A percentile compares a stretch with the other conserved stretches of the same genome.
These are phyloP conservation scores for Cryptomyrus ogoouensis DNA, from an alignment of 2,113 vertebrate species.

Conservation along the genomic window DNA sequence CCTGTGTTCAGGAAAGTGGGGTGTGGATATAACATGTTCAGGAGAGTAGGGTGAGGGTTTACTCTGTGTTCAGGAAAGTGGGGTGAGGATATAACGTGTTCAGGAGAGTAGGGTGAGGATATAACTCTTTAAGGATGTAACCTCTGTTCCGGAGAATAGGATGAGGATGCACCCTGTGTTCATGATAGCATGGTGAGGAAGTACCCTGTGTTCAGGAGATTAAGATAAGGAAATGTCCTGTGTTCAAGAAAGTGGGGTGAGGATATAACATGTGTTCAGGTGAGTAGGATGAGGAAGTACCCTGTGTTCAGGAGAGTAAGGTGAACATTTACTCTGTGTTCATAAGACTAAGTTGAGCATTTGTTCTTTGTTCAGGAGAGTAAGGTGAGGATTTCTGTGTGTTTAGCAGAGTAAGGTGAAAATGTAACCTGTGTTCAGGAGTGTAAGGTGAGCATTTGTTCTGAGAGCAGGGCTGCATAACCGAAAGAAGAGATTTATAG, in stretches of 20 bases:
- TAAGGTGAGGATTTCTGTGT: neutral
- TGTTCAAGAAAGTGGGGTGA: neutral
- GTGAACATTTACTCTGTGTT: neutral
- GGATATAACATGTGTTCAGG: neutral
- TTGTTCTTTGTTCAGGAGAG: neutral
- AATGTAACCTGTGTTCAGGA: neutral
- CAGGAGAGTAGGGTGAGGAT: neutral
- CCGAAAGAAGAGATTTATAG: neutral
- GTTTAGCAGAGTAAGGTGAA: neutral
- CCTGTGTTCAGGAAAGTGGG: neutral
- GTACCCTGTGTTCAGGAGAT: neutral
- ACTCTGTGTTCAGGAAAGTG: neutral
- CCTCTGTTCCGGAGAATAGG: neutral
- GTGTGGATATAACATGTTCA: neutral
- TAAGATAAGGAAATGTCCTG: neutral
- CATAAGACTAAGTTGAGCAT: neutral
- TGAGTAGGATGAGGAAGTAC: neutral
- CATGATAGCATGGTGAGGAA: neutral
- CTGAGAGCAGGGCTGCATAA: neutral
- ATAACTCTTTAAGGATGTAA: neutral
- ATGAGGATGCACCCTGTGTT: neutral
- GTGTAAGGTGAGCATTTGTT: neutral
- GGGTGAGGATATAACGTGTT: neutral
- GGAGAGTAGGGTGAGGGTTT: neutral
- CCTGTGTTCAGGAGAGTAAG: neutral